Evolutionary conservation across 2,888 invertebrate species (phyloP).

Genomic region (Syritta pipiens): DNA sequence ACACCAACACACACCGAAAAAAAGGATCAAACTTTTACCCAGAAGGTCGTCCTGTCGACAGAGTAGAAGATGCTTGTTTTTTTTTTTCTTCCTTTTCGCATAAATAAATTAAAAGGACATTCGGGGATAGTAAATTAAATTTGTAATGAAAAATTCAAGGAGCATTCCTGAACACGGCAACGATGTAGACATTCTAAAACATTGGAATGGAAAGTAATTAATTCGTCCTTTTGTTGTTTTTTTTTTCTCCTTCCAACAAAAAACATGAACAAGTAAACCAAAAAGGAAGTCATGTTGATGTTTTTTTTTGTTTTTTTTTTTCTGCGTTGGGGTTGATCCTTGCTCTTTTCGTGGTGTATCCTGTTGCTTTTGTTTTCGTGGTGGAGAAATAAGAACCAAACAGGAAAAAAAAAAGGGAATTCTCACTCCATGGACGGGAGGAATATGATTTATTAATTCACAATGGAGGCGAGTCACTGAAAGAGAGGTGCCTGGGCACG

Average conservation of each 20-base stretch:
- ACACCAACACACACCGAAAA: not conserved
- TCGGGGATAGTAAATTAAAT: constrained; percentile 67
- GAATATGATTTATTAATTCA: constrained; percentile 66
- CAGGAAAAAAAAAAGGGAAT: not conserved
- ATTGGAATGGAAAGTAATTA: constrained; percentile 64
- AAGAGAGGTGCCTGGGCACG: not conserved
- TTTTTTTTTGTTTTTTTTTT: constrained; percentile 36
- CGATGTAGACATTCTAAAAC: constrained; percentile 38
- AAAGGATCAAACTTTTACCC: not conserved
- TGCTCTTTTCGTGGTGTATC: constrained; percentile 25
- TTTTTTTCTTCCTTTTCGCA: constrained; percentile 1
- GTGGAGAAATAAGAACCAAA: not conserved
- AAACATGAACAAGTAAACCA: constrained; percentile 6
- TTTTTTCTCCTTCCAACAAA: not conserved
- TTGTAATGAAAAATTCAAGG: constrained; percentile 65
- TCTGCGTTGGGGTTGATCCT: constrained; percentile 28
- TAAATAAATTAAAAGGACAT: constrained; percentile 69
- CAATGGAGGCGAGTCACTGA: not conserved
- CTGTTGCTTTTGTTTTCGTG: constrained; percentile 52
- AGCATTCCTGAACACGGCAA: constrained; percentile 11
- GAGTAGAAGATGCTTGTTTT: not conserved
- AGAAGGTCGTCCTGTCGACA: constrained; percentile 1
- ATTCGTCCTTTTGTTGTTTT: constrained; percentile 47
- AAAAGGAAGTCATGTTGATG: constrained; percentile 55
- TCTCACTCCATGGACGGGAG: not conserved